A percentile compares a stretch with the other conserved stretches of the same genome.
Conservation (phyloP, 2,797 vertebrate species). For the Catamblyrhynchus diadema region DNA sequence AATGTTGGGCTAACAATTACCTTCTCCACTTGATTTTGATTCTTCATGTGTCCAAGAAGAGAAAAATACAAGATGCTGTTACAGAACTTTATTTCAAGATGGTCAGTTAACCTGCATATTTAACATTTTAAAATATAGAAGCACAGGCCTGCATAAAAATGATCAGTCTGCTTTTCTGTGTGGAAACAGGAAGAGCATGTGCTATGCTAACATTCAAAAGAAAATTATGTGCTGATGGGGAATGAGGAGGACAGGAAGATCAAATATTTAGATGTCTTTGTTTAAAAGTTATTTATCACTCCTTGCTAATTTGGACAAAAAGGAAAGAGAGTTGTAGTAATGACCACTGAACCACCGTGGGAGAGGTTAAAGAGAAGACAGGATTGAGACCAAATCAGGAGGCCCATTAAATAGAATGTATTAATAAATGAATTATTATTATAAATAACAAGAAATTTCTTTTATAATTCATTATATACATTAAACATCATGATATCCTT, state of each 20-base stretch:
- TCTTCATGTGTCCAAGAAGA: not conserved
- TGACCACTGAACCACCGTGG: not conserved
- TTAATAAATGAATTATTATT: not conserved
- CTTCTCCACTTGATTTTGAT: not conserved
- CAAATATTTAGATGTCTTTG: not conserved
- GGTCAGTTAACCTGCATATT: not conserved
- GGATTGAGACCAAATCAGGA: not conserved
- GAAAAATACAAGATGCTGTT: not conserved
- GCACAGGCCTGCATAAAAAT: not conserved
- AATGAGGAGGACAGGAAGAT: not conserved
- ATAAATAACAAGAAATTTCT: not conserved
- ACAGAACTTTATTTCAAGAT: not conserved
- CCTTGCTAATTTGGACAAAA: not conserved
- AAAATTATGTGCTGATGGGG: not conserved
- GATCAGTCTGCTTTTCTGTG: not conserved
- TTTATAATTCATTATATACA: not conserved
- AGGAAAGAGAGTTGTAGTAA: not conserved
- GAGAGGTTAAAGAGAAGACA: not conserved
- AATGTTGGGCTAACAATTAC: not conserved
- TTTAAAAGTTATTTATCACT: not conserved
- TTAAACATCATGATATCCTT: not conserved
- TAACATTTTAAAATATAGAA: not conserved
- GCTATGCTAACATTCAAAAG: not conserved
- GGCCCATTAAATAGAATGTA: not conserved
- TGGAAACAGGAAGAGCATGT: not conserved